Evolutionary conservation across 2,113 vertebrate species (phyloP).

Genomic region (Tupaia chinensis): DNA sequence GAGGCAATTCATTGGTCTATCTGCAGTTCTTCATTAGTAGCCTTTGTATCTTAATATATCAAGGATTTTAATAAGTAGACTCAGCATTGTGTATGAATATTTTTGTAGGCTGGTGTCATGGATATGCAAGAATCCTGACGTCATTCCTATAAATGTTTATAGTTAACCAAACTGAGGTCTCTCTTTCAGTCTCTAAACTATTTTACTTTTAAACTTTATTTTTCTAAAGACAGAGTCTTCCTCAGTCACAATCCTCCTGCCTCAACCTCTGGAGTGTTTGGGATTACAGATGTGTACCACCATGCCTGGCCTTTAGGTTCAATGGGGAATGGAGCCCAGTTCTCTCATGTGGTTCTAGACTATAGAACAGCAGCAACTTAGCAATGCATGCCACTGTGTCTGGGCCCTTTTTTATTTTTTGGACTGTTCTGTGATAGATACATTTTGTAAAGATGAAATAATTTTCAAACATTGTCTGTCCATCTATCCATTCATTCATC

Average conservation of each 20-base stretch:
- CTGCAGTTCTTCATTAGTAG: background rate
- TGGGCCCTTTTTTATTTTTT: background rate
- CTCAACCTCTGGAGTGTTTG: too few species aligned
- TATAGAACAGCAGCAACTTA: too few species aligned
- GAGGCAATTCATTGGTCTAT: background rate
- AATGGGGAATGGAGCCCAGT: too few species aligned
- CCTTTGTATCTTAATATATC: background rate
- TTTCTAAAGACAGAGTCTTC: too few species aligned
- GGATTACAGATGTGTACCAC: too few species aligned
- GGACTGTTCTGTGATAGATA: background rate
- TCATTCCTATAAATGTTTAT: constrained; percentile 12
- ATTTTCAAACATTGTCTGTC: background rate
- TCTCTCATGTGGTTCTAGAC: too few species aligned
- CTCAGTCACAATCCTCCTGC: too few species aligned
- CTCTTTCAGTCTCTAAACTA: background rate
- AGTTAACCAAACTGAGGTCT: background rate
- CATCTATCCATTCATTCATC: background rate
- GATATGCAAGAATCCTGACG: background rate
- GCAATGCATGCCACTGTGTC: too few species aligned
- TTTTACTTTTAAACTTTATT: background rate
- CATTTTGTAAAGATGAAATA: background rate
- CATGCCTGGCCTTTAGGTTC: too few species aligned
- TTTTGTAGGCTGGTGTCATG: background rate
- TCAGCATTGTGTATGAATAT: background rate
- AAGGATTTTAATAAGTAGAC: background rate